Evolutionary conservation across 2,113 vertebrate species (phyloP).

Genomic region (Gadus macrocephalus): DNA sequence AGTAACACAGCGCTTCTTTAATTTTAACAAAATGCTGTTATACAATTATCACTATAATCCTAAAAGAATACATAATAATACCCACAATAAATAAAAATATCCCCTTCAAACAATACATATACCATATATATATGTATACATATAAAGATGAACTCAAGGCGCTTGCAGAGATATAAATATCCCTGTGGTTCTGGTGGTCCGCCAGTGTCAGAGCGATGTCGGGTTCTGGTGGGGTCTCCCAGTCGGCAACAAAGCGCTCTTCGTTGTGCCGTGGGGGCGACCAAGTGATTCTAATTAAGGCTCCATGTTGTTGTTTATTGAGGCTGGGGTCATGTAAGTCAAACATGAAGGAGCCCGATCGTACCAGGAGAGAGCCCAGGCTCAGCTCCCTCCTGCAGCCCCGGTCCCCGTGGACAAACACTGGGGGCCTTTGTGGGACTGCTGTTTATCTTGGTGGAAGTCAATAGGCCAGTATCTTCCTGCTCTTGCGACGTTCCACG

Average conservation of each 20-base stretch:
- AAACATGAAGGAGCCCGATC: conserved; percentile 57
- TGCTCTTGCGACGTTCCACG: neutral
- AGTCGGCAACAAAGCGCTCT: conserved; percentile 60
- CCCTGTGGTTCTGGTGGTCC: conserved; percentile 15
- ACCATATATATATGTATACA: too few relatives aligned
- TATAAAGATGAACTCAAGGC: neutral
- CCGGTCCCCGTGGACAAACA: conserved; percentile 30
- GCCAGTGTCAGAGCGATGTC: conserved; percentile 12
- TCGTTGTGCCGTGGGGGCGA: conserved; percentile 59
- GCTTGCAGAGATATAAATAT: neutral
- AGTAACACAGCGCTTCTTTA: too few relatives aligned
- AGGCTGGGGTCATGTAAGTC: conserved; percentile 62
- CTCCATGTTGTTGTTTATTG: conserved; percentile 63
- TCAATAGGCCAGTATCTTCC: conserved; percentile 20
- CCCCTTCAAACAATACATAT: too few relatives aligned
- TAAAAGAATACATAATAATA: too few relatives aligned
- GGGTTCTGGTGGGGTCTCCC: conserved; percentile 26
- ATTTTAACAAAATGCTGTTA: too few relatives aligned
- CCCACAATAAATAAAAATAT: too few relatives aligned
- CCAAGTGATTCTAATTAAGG: conserved; percentile 75
- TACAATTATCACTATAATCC: too few relatives aligned
- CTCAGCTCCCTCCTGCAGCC: conserved; percentile 26
- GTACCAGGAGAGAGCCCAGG: conserved; percentile 39
- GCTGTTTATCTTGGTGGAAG: conserved; percentile 6
- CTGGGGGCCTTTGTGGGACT: conserved; percentile 12